Evolutionary conservation across 2,888 invertebrate species (phyloP).

Genomic region (Diaphora mendica): DNA sequence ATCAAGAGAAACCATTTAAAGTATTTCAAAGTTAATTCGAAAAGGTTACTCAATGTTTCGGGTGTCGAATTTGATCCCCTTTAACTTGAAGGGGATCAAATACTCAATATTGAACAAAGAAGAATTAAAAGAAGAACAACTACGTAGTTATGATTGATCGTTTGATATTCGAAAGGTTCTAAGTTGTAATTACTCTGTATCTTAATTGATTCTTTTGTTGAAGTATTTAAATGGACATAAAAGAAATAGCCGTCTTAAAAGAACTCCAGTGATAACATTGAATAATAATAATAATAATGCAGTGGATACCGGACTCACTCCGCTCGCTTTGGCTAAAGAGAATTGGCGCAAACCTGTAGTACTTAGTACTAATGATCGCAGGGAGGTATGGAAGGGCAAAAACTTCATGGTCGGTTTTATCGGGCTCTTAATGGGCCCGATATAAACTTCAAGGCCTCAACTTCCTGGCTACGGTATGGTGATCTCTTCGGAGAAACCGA

Average conservation of each 20-base stretch:
- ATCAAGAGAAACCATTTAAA: slow-evolving; percentile 3
- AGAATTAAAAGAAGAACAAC: neutral
- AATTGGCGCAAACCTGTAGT: too few relatives aligned
- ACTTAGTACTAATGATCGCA: too few relatives aligned
- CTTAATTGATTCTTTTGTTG: neutral
- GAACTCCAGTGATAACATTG: neutral
- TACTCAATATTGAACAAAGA: slow-evolving; percentile 1
- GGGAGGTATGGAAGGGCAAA: too few relatives aligned
- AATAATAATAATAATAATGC: too few relatives aligned
- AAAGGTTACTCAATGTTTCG: neutral
- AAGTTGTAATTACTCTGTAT: neutral
- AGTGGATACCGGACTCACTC: too few relatives aligned
- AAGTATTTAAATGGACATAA: neutral
- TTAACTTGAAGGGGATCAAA: neutral
- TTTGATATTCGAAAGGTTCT: neutral
- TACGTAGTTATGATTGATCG: neutral
- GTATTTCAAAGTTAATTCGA: neutral
- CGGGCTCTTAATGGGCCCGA: too few relatives aligned
- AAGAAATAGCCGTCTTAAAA: neutral
- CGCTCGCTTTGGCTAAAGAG: too few relatives aligned
- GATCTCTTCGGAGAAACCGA: too few relatives aligned
- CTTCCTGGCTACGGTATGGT: too few relatives aligned
- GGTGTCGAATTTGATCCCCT: slow-evolving; percentile 3
- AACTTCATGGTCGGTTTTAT: too few relatives aligned
- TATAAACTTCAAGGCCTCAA: too few relatives aligned